A percentile compares a stretch with the other conserved stretches of the same genome.
These are phyloP conservation scores for Hippoglossus hippoglossus DNA, from an alignment of 2,797 vertebrate genomes.

Conservation along the genomic window DNA sequence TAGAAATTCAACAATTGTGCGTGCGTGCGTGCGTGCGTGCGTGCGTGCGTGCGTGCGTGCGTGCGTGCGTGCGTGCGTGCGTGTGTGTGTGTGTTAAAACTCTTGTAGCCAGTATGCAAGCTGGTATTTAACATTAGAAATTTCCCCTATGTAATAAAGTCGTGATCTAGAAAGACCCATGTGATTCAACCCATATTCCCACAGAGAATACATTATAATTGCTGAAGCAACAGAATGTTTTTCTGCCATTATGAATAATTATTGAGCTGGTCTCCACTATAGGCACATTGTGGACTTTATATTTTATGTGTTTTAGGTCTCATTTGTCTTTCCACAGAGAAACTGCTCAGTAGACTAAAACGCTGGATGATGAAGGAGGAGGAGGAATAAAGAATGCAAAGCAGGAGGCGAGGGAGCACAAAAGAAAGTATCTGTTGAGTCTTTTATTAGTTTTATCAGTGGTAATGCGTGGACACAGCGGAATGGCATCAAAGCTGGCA, in stretches of 20 bases:
- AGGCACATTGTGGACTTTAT: slow-evolving; percentile 1
- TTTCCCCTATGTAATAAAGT: slow-evolving; percentile 10
- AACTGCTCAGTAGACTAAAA: slow-evolving; percentile 24
- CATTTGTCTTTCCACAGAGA: slow-evolving; percentile 23
- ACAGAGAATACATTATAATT: slow-evolving; percentile 40
- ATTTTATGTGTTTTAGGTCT: slow-evolving; percentile 38
- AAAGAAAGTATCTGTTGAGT: slow-evolving; percentile 48
- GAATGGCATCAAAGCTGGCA: slow-evolving; percentile 58
- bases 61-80: no score
- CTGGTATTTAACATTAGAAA: background rate
- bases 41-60: no score
- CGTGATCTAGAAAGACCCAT: slow-evolving; percentile 10
- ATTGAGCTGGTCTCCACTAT: slow-evolving; percentile 1
- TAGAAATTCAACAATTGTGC: background rate
- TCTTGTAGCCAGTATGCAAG: background rate
- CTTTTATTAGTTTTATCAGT: slow-evolving; percentile 64
- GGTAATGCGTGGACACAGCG: slow-evolving; percentile 47
- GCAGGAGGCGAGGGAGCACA: slow-evolving; percentile 27
- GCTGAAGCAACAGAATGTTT: slow-evolving; percentile 34
- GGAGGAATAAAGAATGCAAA: slow-evolving; percentile 56
- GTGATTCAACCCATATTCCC: slow-evolving; percentile 30
- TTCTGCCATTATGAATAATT: slow-evolving; percentile 37
- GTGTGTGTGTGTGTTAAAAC: background rate
- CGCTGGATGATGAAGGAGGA: slow-evolving; percentile 12
- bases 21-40: no score